Evolutionary conservation across 2,113 vertebrate genomes (phyloP), one percentile per base, ranked within the genome.

Genomic region (Leptobrachium ailaonicum): DNA sequence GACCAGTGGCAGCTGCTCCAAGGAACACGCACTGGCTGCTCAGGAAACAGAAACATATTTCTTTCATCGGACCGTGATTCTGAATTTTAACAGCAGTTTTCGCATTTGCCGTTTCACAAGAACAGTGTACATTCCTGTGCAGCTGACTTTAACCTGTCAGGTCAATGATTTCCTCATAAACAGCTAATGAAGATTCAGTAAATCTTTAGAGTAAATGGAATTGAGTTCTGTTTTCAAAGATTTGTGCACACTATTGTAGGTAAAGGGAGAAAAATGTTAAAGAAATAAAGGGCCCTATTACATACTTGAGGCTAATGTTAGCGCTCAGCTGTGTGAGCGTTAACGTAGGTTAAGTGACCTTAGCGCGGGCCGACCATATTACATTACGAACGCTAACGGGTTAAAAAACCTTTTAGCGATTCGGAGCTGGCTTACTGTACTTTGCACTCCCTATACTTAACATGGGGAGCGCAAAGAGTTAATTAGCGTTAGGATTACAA

Each of bases 121-220:
- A 78, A 71, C 42, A 14, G 50, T 60, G 71, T 60, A 74, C 66
- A 68, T 45, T 80, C 50, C 13, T 32, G 41, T 14, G 53, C 2
- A 54, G 71, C 50, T 73, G 71, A 50, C 67, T 74, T 64, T 68
- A 73, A 80, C 78, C 71, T 74, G 69, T 79, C 45, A 72, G 62
- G 63, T 67, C 50, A 73, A 80, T 80, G 78, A 73, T 73, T 80
- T 58, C 20, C 47, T 40, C 64, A 73, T 74, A 74, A 80, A 80
- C 42, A n/a, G 50, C 62, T 73, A 80, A 40, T 68, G 41, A 42
- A 20, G 41, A 56, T 73, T 7, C 41, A n/a, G 10, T 43, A 79
- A 72, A 42, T 32, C 68, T 58, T 54, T 66, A 53, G 73, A 60
- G 14, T 32, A 71, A 14, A 71, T 5, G 12, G 62, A 66, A 6